Percentiles rank a stretch among this genome's conserved stretches.
Evolutionary conservation across 2,888 invertebrate species (phyloP).

Genomic region (Griposia aprilina): DNA sequence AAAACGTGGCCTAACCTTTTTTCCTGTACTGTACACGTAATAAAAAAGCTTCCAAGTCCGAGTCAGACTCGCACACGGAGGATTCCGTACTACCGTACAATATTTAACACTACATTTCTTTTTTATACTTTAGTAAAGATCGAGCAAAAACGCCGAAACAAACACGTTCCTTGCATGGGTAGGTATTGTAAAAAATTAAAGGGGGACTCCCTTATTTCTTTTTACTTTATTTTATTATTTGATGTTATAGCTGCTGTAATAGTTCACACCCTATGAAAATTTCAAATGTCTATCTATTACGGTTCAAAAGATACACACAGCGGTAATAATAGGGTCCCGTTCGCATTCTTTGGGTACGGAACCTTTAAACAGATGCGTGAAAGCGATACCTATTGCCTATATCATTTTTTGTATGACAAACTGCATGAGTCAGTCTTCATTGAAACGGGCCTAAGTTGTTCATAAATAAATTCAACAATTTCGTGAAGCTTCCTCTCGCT

Average conservation of each 20-base stretch:
- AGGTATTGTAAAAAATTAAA: too few relatives aligned
- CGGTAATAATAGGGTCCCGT: too few relatives aligned
- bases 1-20: not conserved
- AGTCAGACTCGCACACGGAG: not conserved
- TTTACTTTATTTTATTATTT: not conserved
- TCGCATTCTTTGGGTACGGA: not conserved
- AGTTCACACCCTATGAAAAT: not conserved
- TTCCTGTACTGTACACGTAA: too few relatives aligned
- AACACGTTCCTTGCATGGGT: too few relatives aligned
- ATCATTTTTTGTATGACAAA: too few relatives aligned
- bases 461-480: not conserved
- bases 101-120: not conserved
- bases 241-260: not conserved
- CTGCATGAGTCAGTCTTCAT: not conserved
- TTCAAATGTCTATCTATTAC: too few relatives aligned
- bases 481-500: slow-evolving; percentile 14
- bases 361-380: not conserved
- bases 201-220: not conserved
- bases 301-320: too few relatives aligned
- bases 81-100: not conserved
- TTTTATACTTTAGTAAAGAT: too few relatives aligned
- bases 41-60: too few relatives aligned
- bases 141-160: too few relatives aligned
- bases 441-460: not conserved
- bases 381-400: not conserved